Evolutionary conservation across 1,140 invertebrate species (phyloP).

Genomic region (Elysia chlorotica): DNA sequence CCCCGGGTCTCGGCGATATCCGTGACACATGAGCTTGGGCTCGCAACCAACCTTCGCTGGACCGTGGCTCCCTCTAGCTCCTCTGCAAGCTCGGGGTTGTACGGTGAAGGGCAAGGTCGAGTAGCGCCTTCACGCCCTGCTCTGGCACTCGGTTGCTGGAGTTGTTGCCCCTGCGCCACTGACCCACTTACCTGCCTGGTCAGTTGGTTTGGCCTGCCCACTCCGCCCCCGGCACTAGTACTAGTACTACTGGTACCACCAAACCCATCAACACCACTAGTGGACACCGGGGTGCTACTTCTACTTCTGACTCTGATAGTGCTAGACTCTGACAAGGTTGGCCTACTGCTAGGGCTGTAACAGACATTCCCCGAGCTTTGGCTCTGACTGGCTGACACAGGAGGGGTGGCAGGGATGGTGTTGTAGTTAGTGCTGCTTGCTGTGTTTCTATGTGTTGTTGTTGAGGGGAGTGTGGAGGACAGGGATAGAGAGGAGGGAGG

Average conservation of each 20-base stretch:
- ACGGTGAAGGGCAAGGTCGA: too few species aligned
- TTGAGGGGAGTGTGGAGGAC: background rate
- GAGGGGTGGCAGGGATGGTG: background rate
- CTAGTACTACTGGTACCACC: too few species aligned
- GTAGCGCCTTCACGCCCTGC: too few species aligned
- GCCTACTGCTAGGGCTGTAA: background rate
- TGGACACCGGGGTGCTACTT: too few species aligned
- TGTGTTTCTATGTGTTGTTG: background rate
- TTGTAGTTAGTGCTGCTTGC: background rate
- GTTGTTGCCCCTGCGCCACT: background rate
- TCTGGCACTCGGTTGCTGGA: background rate
- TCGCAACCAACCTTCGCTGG: constrained; percentile 9
- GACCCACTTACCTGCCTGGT: constrained; percentile 18
- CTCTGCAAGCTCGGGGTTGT: constrained; percentile 7
- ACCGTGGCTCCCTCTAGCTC: background rate
- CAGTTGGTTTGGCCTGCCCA: too few species aligned
- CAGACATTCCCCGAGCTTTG: background rate
- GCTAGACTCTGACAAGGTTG: too few species aligned
- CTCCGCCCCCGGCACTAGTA: too few species aligned
- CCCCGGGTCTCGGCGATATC: constrained; percentile 9
- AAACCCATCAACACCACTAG: too few species aligned
- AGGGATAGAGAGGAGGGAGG: background rate
- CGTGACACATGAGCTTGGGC: constrained; percentile 22
- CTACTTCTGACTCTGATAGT: too few species aligned
- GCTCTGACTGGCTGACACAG: background rate